A percentile compares a stretch with the other conserved stretches of the same genome.
Conservation (phyloP, 2,113 vertebrate genomes). For the Erythrocercus mccallii region DNA sequence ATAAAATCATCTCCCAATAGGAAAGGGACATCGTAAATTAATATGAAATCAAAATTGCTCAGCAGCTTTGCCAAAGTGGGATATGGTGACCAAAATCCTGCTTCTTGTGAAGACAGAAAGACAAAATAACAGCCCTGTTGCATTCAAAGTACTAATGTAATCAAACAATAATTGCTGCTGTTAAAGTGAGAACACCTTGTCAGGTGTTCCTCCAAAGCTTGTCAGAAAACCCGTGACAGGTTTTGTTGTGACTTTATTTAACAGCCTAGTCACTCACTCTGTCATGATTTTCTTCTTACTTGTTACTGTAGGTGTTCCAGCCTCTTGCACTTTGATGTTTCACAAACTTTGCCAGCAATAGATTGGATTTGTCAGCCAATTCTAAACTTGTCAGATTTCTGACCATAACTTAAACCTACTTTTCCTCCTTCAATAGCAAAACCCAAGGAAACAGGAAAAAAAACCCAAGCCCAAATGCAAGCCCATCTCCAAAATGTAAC, state of each 20-base stretch:
- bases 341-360: constrained; percentile 4
- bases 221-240: constrained; percentile 18
- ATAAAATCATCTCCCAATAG: neutral
- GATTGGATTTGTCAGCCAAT: neutral
- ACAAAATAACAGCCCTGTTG: neutral
- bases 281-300: neutral
- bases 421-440: neutral
- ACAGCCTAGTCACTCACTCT: neutral
- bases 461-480: neutral
- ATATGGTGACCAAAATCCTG: neutral
- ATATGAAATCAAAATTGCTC: neutral
- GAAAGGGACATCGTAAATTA: neutral
- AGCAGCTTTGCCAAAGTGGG: neutral
- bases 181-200: neutral
- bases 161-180: constrained; percentile 16
- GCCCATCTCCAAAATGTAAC: neutral
- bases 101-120: neutral
- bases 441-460: neutral
- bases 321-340: neutral
- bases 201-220: constrained; percentile 48
- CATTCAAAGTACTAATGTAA: neutral
- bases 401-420: neutral
- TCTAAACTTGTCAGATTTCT: neutral
- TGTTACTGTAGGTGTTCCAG: neutral
- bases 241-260: constrained; percentile 46